Evolutionary conservation across 2,797 vertebrate species (phyloP).

Genomic region (Miichthys miiuy): DNA sequence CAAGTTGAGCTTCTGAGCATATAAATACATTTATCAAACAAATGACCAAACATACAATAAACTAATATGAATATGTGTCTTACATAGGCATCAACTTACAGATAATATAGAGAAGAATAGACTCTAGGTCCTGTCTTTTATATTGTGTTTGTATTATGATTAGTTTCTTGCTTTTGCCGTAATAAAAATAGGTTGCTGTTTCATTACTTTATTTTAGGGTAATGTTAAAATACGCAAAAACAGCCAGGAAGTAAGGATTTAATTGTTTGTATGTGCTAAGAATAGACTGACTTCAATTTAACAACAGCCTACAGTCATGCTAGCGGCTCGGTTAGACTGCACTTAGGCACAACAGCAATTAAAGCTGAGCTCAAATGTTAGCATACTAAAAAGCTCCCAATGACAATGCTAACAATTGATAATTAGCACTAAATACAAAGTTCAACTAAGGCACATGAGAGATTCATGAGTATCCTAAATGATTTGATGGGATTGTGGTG

Average conservation of each 20-base stretch:
- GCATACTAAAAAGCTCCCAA: neutral
- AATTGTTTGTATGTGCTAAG: neutral
- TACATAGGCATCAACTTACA: neutral
- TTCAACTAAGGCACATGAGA: neutral
- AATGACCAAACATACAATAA: neutral
- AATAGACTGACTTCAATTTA: neutral
- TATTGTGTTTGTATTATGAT: neutral
- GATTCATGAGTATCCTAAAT: too few species aligned
- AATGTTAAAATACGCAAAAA: neutral
- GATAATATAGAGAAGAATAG: neutral
- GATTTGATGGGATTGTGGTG: neutral
- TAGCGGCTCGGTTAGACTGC: neutral
- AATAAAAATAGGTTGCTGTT: neutral
- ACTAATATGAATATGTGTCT: neutral
- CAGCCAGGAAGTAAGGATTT: neutral
- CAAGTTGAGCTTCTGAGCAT: neutral
- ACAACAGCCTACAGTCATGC: neutral
- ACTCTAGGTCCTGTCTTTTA: neutral
- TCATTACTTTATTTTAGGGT: neutral
- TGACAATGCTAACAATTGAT: neutral
- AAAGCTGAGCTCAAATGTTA: neutral
- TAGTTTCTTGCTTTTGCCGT: neutral
- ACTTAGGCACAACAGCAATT: neutral
- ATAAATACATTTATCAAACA: neutral
- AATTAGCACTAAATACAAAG: neutral